Conservation (phyloP, 2,888 invertebrate genomes). For the Dicranocentrus wangi region DNA sequence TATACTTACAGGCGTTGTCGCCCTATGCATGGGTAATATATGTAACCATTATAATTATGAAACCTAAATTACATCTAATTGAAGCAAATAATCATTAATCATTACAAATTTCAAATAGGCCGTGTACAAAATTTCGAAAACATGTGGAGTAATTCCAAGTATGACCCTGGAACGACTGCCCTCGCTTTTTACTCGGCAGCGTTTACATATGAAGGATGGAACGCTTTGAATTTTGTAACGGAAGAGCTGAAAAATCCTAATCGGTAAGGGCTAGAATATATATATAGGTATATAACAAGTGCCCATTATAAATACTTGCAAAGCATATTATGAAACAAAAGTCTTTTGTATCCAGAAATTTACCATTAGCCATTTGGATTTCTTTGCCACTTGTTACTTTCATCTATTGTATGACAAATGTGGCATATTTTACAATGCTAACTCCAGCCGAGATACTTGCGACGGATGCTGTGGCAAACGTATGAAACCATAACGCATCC, state of each 20-base stretch:
- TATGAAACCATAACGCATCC: constrained; percentile 77
- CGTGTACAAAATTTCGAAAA: constrained; percentile 80
- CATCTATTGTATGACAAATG: constrained; percentile 90
- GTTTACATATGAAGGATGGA: constrained; percentile 88
- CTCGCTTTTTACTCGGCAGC: constrained; percentile 75
- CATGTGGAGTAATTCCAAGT: constrained; percentile 84
- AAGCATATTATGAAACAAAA: background rate
- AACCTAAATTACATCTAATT: background rate
- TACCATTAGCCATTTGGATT: constrained; percentile 94
- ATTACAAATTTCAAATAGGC: constrained; percentile 6
- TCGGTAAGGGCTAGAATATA: constrained; percentile 41
- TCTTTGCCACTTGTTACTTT: constrained; percentile 91
- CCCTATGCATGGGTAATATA: constrained; percentile 80
- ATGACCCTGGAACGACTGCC: constrained; percentile 88
- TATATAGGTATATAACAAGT: no score
- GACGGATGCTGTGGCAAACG: constrained; percentile 91
- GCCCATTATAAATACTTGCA: no score
- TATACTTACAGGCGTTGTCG: constrained; percentile 85
- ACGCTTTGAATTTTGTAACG: constrained; percentile 94
- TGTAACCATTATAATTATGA: background rate
- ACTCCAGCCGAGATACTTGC: constrained; percentile 86
- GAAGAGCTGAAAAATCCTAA: constrained; percentile 92
- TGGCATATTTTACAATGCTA: constrained; percentile 92
- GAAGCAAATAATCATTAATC: background rate
- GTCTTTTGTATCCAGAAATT: constrained; percentile 80